Percentiles rank a stretch among this genome's conserved stretches.
These are phyloP conservation scores for Sphaerophoria taeniata DNA, from an alignment of 2,888 invertebrate species.

Conservation along the genomic window DNA sequence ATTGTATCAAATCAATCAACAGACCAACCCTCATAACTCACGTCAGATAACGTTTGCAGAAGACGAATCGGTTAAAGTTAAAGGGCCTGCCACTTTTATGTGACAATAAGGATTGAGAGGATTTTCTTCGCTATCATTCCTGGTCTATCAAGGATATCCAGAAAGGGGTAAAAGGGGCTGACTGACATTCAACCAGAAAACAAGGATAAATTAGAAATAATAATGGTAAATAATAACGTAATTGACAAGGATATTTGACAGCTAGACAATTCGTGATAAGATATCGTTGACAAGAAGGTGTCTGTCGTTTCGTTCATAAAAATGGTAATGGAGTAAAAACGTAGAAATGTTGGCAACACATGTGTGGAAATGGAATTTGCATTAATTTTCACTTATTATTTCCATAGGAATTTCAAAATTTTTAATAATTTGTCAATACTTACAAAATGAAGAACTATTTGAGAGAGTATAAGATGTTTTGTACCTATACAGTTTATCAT, in stretches of 20 bases:
- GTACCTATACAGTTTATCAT: no score
- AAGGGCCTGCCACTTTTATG: conserved; percentile 60
- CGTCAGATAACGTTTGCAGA: conserved; percentile 68
- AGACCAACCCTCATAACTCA: conserved; percentile 73
- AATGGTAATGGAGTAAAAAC: not conserved
- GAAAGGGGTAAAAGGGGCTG: not conserved
- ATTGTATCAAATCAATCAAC: conserved; percentile 72
- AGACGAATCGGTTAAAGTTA: conserved; percentile 71
- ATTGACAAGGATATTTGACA: conserved; percentile 70
- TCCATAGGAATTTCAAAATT: no score
- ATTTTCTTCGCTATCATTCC: not conserved
- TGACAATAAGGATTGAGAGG: conserved; percentile 47
- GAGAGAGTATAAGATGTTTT: no score
- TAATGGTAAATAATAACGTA: conserved; percentile 69
- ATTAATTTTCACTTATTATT: conserved; percentile 1
- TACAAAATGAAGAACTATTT: no score
- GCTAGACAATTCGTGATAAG: conserved; percentile 50
- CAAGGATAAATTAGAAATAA: conserved; percentile 65
- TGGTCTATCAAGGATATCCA: not conserved
- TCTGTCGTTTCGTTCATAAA: conserved; percentile 17
- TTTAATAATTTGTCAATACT: no score
- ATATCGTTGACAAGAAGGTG: conserved; percentile 36
- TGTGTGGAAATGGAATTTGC: conserved; percentile 26
- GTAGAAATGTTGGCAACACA: no score
- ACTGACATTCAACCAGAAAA: conserved; percentile 13